A percentile compares a stretch with the other conserved stretches of the same genome.
These are phyloP conservation scores for Aphelenchoides avenae DNA, from an alignment of 1,140 invertebrate genomes.

Conservation along the genomic window DNA sequence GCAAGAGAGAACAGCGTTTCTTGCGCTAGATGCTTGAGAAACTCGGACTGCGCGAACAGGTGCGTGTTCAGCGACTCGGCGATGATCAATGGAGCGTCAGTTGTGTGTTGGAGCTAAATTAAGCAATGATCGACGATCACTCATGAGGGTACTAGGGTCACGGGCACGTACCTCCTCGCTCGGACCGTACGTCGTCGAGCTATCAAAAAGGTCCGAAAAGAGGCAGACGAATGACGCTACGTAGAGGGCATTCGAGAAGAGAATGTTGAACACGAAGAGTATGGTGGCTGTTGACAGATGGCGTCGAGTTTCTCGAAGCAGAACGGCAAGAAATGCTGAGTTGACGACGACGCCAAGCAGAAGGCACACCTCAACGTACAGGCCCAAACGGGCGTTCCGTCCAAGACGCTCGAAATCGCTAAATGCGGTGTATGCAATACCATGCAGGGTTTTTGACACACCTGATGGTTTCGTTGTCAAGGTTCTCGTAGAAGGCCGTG, in stretches of 20 bases:
- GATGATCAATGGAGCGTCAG: conserved; percentile 34
- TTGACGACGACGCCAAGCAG: conserved; percentile 44
- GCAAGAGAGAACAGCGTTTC: conserved; percentile 57
- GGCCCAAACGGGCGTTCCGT: conserved; percentile 31
- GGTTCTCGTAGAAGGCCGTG: conserved; percentile 21
- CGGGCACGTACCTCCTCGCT: conserved; percentile 21
- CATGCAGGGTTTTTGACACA: background rate
- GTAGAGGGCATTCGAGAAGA: conserved; percentile 58
- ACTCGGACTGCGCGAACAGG: conserved; percentile 49
- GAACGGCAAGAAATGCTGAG: conserved; percentile 37
- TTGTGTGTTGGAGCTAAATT: conserved; percentile 20
- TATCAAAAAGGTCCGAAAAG: conserved; percentile 47
- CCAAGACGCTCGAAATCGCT: conserved; percentile 35
- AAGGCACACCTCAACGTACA: conserved; percentile 41
- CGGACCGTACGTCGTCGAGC: conserved; percentile 33
- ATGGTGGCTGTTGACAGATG: conserved; percentile 57
- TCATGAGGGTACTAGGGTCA: background rate
- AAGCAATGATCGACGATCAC: conserved; percentile 3
- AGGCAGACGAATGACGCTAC: conserved; percentile 54
- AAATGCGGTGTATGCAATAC: conserved; percentile 5
- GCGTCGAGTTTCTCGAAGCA: conserved; percentile 46
- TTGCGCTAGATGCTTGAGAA: conserved; percentile 55
- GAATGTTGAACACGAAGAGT: conserved; percentile 56
- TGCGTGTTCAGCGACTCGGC: conserved; percentile 56
- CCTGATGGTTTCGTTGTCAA: conserved; percentile 15